Evolutionary conservation across 2,797 vertebrate species (phyloP).

Genomic region (Lates japonicus): DNA sequence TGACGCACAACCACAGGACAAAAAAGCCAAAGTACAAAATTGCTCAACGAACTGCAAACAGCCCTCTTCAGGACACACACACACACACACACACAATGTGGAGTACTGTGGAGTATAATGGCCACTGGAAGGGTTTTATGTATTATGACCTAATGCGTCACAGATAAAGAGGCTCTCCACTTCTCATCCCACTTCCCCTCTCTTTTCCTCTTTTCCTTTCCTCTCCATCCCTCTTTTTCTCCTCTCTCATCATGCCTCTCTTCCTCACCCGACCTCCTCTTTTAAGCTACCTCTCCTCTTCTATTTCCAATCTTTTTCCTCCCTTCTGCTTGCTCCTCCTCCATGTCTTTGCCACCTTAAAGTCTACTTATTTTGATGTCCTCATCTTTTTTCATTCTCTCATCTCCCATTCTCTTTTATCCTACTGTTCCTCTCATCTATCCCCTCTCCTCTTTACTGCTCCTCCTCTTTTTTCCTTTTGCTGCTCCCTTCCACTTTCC

Average conservation of each 20-base stretch:
- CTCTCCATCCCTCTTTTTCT: slow-evolving; percentile 4
- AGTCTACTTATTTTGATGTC: neutral
- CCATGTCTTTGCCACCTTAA: no score
- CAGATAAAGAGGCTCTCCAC: slow-evolving; percentile 66
- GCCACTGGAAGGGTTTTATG: slow-evolving; percentile 56
- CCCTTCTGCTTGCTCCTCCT: neutral
- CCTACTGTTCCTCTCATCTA: neutral
- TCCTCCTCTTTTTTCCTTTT: neutral
- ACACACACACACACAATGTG: slow-evolving; percentile 19
- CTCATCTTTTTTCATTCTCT: neutral
- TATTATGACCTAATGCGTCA: slow-evolving; percentile 58
- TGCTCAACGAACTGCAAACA: slow-evolving; percentile 42
- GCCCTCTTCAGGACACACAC: slow-evolving; percentile 52
- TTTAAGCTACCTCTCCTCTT: neutral
- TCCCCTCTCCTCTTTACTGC: no score
- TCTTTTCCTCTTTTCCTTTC: slow-evolving; percentile 30
- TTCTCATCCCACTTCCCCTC: slow-evolving; percentile 29
- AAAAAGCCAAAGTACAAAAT: slow-evolving; percentile 65
- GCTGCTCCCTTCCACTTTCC: no score
- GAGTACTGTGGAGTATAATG: slow-evolving; percentile 58
- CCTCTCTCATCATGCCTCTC: neutral
- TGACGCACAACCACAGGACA: slow-evolving; percentile 45
- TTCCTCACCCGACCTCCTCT: neutral
- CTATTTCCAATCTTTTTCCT: neutral
- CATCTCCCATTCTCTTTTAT: neutral